Conservation (phyloP, 2,888 invertebrate species). For the Siphlonurus alternatus region DNA sequence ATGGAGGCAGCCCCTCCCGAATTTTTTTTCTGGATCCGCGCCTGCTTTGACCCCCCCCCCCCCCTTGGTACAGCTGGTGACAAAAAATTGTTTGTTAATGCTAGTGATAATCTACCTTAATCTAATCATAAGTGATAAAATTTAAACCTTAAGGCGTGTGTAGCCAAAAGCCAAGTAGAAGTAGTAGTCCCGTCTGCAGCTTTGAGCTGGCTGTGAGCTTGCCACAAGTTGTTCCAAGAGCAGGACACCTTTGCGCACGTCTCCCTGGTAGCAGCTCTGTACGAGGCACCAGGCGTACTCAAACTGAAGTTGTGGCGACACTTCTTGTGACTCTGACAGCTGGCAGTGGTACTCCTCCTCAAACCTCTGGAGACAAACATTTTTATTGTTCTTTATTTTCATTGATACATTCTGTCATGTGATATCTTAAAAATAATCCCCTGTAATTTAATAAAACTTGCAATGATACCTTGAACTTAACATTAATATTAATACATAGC, state of each 20-base stretch:
- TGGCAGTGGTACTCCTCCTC: conserved; percentile 76
- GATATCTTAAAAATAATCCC: too few relatives aligned
- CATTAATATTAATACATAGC: too few relatives aligned
- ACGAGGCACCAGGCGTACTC: conserved; percentile 95
- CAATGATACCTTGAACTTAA: too few relatives aligned
- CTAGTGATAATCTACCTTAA: too few relatives aligned
- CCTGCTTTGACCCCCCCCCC: too few relatives aligned
- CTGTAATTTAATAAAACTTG: too few relatives aligned
- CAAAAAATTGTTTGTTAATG: too few relatives aligned
- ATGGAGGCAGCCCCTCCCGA: too few relatives aligned
- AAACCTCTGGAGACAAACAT: conserved; percentile 53
- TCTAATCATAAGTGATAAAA: too few relatives aligned
- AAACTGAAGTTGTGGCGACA: conserved; percentile 75
- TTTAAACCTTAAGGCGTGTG: conserved; percentile 61
- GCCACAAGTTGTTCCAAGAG: conserved; percentile 65
- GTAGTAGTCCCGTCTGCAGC: conserved; percentile 73
- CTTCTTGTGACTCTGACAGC: conserved; percentile 47
- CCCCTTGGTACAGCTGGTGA: too few relatives aligned
- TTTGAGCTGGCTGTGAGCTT: conserved; percentile 40
- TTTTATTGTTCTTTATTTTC: conserved; percentile 6
- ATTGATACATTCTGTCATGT: too few relatives aligned
- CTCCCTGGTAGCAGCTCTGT: conserved; percentile 66
- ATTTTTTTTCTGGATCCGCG: too few relatives aligned
- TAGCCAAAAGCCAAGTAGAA: conserved; percentile 91
- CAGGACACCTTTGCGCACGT: conserved; percentile 80